Evolutionary conservation across 2,888 invertebrate genomes (phyloP).

Genomic region (Calliphora vomitoria): DNA sequence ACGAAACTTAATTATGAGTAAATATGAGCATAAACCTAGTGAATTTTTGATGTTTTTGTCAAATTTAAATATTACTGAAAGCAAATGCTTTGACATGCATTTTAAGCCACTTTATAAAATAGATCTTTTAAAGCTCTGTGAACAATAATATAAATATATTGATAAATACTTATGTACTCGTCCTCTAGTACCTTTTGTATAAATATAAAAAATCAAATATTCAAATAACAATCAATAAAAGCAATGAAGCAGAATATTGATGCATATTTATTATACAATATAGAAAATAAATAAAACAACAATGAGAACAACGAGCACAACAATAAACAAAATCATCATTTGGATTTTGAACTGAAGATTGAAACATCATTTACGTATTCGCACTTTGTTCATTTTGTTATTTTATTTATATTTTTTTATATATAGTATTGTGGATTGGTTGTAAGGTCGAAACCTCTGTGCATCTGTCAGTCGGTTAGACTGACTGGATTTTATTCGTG

Average conservation of each 20-base stretch:
- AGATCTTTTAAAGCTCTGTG: background rate
- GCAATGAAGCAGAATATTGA: slow-evolving; percentile 56
- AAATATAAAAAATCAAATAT: slow-evolving; percentile 22
- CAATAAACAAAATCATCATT: slow-evolving; percentile 3
- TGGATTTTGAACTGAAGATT: slow-evolving; percentile 15
- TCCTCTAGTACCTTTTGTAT: background rate
- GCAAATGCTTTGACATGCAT: no score
- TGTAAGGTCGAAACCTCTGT: background rate
- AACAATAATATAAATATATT: background rate
- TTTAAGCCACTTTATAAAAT: no score
- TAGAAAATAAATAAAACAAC: slow-evolving; percentile 17
- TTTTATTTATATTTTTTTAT: background rate
- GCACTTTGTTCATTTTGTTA: background rate
- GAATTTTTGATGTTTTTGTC: no score
- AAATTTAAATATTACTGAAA: no score
- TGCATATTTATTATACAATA: slow-evolving; percentile 50
- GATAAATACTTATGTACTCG: background rate
- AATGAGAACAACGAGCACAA: slow-evolving; percentile 7
- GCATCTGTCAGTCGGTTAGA: background rate
- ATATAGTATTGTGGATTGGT: background rate
- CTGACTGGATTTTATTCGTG: slow-evolving; percentile 19
- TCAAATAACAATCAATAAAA: slow-evolving; percentile 59
- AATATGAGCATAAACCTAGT: no score
- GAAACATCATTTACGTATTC: slow-evolving; percentile 8
- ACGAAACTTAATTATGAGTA: no score